These are phyloP conservation scores for Tolypeutes matacus DNA, from an alignment of 2,797 vertebrate genomes.

Conservation along the genomic window DNA sequence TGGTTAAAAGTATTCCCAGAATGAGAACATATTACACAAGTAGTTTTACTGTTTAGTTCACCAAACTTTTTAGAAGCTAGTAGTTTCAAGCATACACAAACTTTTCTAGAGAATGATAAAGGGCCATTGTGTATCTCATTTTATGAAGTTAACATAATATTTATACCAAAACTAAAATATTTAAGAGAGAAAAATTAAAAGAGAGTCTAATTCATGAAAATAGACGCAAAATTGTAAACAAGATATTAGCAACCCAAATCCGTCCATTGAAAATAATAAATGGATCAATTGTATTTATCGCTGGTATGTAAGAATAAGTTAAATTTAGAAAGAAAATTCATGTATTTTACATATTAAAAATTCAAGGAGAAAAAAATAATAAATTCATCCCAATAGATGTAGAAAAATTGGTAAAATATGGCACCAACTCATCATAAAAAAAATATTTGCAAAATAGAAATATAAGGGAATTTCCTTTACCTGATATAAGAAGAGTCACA, in stretches of 20 bases:
- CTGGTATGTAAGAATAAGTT: neutral
- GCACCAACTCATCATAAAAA: neutral
- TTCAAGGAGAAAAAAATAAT: conserved; percentile 14
- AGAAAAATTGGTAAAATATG: neutral
- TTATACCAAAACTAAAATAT: neutral
- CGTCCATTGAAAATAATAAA: neutral
- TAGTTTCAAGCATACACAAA: neutral
- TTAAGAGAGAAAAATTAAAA: conserved; percentile 11
- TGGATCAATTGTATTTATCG: neutral
- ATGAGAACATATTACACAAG: neutral
- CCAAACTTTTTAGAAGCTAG: neutral
- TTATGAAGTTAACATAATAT: neutral
- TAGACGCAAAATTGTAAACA: conserved; percentile 22
- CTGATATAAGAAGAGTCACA: neutral
- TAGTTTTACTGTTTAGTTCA: neutral
- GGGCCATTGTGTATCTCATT: neutral
- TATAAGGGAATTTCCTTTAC: neutral
- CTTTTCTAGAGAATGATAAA: neutral
- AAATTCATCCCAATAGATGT: neutral
- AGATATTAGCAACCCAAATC: neutral
- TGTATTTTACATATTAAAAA: neutral
- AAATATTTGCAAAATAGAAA: neutral
- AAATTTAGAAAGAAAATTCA: neutral
- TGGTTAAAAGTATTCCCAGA: neutral
- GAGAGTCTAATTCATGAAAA: neutral